Conservation (phyloP, 1,140 invertebrate species). For the Meloidogyne floridensis region DNA sequence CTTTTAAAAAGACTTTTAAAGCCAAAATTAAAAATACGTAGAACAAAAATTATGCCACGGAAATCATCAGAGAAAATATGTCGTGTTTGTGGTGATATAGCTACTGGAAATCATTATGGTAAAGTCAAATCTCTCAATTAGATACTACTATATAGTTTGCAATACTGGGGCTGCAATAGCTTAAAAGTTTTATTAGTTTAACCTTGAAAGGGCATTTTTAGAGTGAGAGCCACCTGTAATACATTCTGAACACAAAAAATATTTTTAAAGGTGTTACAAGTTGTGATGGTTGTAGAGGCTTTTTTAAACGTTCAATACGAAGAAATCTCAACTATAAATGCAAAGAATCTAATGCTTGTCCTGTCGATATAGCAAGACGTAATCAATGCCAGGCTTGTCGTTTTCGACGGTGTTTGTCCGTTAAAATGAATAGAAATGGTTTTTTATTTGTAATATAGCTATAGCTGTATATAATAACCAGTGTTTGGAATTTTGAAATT, state of each 20-base stretch:
- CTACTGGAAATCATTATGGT: neutral
- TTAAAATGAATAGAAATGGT: slow-evolving; percentile 95
- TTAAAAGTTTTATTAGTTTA: neutral
- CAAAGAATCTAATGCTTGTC: slow-evolving; percentile 83
- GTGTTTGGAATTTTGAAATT: no score
- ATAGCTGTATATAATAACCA: no score
- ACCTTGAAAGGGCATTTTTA: neutral
- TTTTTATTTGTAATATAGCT: slow-evolving; percentile 57
- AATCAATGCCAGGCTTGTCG: slow-evolving; percentile 94
- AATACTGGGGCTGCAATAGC: neutral
- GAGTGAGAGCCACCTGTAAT: no score
- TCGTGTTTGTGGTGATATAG: neutral
- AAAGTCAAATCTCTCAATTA: neutral
- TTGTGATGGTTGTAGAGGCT: slow-evolving; percentile 58
- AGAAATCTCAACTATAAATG: slow-evolving; percentile 71
- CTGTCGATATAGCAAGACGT: slow-evolving; percentile 85
- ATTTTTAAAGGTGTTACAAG: slow-evolving; percentile 50
- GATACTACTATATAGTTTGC: neutral
- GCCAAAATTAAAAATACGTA: no score
- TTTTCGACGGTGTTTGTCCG: slow-evolving; percentile 85
- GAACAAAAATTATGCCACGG: neutral
- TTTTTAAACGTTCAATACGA: slow-evolving; percentile 55
- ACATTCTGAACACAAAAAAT: neutral
- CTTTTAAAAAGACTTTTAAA: no score
- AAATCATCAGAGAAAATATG: neutral